Evolutionary conservation across 2,888 invertebrate species (phyloP).

Genomic region (Callimorpha dominula): DNA sequence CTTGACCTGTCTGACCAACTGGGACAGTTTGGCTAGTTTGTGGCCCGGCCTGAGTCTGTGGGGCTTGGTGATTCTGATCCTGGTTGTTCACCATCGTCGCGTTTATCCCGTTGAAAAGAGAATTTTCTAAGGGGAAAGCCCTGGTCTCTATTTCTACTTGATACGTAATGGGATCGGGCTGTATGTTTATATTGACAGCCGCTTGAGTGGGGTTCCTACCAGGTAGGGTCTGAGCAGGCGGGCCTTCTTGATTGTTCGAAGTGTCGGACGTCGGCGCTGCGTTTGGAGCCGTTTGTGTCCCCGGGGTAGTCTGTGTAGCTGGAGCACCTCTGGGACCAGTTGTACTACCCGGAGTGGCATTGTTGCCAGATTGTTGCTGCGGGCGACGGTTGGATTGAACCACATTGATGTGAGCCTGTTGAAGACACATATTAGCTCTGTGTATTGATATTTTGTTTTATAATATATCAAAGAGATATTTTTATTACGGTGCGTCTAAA

Average conservation of each 20-base stretch:
- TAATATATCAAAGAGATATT: not conserved
- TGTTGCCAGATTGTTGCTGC: slow-evolving; percentile 24
- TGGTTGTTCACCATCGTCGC: slow-evolving; percentile 36
- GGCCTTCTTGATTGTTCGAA: slow-evolving; percentile 30
- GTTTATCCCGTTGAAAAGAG: slow-evolving; percentile 57
- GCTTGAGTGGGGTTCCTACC: slow-evolving; percentile 63
- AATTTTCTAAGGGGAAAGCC: slow-evolving; percentile 66
- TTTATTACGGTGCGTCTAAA: not conserved
- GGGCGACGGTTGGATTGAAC: slow-evolving; percentile 61
- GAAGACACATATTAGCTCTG: not conserved
- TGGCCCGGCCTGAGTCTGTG: slow-evolving; percentile 37
- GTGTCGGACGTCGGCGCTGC: slow-evolving; percentile 25
- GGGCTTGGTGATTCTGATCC: slow-evolving; percentile 24
- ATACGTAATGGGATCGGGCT: slow-evolving; percentile 65
- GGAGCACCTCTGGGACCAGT: slow-evolving; percentile 30
- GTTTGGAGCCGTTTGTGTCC: not conserved
- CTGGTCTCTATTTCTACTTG: slow-evolving; percentile 75
- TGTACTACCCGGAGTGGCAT: slow-evolving; percentile 20
- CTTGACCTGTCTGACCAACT: slow-evolving; percentile 9
- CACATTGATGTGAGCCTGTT: slow-evolving; percentile 72
- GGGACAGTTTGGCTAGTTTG: slow-evolving; percentile 5
- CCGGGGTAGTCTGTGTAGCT: slow-evolving; percentile 17
- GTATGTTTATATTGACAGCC: slow-evolving; percentile 61
- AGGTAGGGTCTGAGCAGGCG: slow-evolving; percentile 32
- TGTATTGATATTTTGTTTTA: not conserved